These are phyloP conservation scores for Pteromalus puparum DNA, from an alignment of 1,140 invertebrate genomes.

Conservation along the genomic window DNA sequence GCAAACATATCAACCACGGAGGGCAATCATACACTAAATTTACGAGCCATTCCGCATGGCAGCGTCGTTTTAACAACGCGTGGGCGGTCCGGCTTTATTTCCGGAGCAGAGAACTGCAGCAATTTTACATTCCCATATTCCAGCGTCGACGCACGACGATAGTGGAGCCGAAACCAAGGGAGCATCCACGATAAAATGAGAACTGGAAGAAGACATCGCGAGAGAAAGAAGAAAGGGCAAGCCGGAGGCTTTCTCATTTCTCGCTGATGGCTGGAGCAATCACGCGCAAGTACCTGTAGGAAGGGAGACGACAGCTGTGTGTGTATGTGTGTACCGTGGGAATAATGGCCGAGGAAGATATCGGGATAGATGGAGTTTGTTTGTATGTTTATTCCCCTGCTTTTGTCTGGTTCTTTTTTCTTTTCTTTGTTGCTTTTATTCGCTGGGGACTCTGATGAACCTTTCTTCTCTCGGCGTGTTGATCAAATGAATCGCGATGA, in stretches of 20 bases:
- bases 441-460: no score
- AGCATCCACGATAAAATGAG: neutral
- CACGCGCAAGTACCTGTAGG: conserved; percentile 10
- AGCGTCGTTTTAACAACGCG: neutral
- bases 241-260: conserved; percentile 23
- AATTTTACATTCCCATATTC: neutral
- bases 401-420: neutral
- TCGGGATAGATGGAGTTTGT: neutral
- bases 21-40: neutral
- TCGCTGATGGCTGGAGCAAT: conserved; percentile 3
- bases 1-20: neutral
- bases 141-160: neutral
- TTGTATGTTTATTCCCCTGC: neutral
- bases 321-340: neutral
- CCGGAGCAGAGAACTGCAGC: neutral
- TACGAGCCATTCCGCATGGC: neutral
- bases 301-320: neutral
- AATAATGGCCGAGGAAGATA: conserved; percentile 1
- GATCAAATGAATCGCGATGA: neutral
- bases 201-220: neutral
- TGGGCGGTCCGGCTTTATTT: neutral
- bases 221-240: conserved; percentile 6
- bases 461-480: neutral
- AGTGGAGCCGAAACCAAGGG: neutral
- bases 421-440: neutral